These are phyloP conservation scores for Capromys pilorides DNA, from an alignment of 2,797 vertebrate genomes.

Conservation along the genomic window DNA sequence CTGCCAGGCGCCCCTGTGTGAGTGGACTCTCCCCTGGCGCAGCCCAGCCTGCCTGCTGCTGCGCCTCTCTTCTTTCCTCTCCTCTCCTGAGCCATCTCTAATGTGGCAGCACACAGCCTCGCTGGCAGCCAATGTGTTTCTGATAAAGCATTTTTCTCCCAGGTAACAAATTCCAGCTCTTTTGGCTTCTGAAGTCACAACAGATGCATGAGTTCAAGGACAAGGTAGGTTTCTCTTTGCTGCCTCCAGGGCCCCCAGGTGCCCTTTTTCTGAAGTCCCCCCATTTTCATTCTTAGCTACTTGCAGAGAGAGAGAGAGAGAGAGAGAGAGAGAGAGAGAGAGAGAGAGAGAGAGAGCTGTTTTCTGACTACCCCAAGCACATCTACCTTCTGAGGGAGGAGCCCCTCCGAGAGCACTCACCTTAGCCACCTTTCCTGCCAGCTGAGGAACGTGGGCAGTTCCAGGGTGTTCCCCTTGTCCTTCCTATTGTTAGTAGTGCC, in stretches of 20 bases:
- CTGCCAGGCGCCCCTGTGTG: slow-evolving; percentile 17
- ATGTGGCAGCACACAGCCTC: slow-evolving; percentile 60
- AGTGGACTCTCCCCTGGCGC: neutral
- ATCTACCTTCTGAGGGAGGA: neutral
- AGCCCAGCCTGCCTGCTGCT: neutral
- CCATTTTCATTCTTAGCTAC: slow-evolving; percentile 33
- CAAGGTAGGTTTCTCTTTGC: slow-evolving; percentile 61
- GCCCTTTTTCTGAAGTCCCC: neutral
- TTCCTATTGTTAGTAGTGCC: neutral
- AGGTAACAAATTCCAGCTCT: slow-evolving; percentile 84
- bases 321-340: neutral
- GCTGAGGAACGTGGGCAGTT: neutral
- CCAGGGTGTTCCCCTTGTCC: slow-evolving; percentile 37
- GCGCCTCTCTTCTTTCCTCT: neutral
- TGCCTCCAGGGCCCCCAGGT: neutral
- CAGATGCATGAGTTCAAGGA: slow-evolving; percentile 33
- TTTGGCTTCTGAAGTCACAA: slow-evolving; percentile 82
- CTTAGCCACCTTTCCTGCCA: slow-evolving; percentile 70
- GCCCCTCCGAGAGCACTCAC: slow-evolving; percentile 66
- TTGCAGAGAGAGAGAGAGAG: neutral
- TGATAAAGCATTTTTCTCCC: slow-evolving; percentile 82
- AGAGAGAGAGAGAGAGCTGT: neutral
- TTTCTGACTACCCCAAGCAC: neutral
- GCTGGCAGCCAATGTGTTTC: slow-evolving; percentile 84
- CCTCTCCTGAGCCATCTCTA: slow-evolving; percentile 50